phyloP scores from a whole-genome alignment of 2,888 invertebrate species.

The Lobophora halterata region DNA sequence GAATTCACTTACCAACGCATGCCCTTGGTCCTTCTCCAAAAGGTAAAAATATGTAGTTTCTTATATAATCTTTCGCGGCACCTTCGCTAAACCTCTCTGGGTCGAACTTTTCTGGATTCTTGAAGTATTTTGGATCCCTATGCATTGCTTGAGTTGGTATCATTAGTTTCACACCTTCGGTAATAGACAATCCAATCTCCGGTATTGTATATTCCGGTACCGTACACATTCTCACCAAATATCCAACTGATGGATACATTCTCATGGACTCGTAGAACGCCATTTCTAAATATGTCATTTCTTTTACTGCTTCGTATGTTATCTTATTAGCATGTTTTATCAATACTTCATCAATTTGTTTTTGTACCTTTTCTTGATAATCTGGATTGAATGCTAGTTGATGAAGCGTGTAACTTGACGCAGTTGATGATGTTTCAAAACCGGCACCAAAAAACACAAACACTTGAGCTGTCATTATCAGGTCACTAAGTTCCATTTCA shows the following conservation, averaged over 20 bases:
- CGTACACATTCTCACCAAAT: constrained; percentile 12
- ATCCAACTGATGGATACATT: constrained; percentile 16
- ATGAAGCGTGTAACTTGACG: constrained; percentile 53
- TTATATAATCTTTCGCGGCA: constrained; percentile 31
- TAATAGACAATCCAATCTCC: constrained; percentile 39
- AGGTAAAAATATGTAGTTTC: constrained; percentile 48
- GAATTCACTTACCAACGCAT: constrained; percentile 13
- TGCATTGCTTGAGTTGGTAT: constrained; percentile 54
- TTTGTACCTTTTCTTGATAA: constrained; percentile 46
- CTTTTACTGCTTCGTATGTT: constrained; percentile 49
- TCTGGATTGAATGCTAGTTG: constrained; percentile 50
- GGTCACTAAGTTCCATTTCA: constrained; percentile 42
- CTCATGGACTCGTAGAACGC: constrained; percentile 44
- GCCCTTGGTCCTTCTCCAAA: constrained; percentile 38
- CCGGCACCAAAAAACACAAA: constrained; percentile 55
- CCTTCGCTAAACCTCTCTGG: constrained; percentile 50
- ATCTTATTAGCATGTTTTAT: constrained; percentile 39
- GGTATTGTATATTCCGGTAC: constrained; percentile 11
- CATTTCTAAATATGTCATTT: constrained; percentile 50
- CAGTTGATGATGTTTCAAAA: constrained; percentile 55
- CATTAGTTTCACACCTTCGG: constrained; percentile 44
- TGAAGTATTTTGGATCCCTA: constrained; percentile 42
- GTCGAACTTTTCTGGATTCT: constrained; percentile 39
- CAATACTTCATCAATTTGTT: constrained; percentile 46
- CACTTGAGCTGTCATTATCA: constrained; percentile 47